Percentiles rank a stretch among this genome's conserved stretches.
Conservation (phyloP, 2,113 vertebrate genomes). For the Crotalus horridus region DNA sequence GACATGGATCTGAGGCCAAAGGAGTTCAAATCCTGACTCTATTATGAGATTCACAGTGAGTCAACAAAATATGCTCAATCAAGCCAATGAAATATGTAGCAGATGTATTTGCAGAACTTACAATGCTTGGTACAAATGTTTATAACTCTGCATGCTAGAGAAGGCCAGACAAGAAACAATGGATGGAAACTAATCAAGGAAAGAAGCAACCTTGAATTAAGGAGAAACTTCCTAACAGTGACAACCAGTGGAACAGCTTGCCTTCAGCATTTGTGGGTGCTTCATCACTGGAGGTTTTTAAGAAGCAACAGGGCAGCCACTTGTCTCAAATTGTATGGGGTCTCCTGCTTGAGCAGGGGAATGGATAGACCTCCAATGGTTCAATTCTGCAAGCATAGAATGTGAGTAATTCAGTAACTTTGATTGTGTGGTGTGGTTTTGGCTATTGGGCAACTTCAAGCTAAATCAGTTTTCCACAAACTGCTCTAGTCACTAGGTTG, state of each 20-base stretch:
- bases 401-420: background rate
- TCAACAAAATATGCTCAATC: background rate
- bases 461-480: background rate
- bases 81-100: background rate
- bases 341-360: too few species aligned
- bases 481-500: background rate
- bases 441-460: background rate
- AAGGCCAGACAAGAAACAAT: too few species aligned
- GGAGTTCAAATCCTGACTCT: background rate
- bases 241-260: too few species aligned
- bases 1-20: background rate
- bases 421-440: background rate
- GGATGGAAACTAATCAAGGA: too few species aligned
- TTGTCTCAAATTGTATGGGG: too few species aligned
- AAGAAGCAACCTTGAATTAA: too few species aligned
- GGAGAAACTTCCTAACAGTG: too few species aligned
- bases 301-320: too few species aligned
- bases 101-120: background rate
- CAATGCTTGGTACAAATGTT: background rate
- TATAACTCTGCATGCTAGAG: background rate
- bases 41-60: background rate
- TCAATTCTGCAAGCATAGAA: background rate
- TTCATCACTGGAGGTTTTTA: too few species aligned
- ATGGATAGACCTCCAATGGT: background rate
- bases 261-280: too few species aligned